Evolutionary conservation across 2,113 vertebrate genomes (phyloP), one percentile per base, ranked within the genome.

Genomic region (Rhinolophus ferrumequinum): DNA sequence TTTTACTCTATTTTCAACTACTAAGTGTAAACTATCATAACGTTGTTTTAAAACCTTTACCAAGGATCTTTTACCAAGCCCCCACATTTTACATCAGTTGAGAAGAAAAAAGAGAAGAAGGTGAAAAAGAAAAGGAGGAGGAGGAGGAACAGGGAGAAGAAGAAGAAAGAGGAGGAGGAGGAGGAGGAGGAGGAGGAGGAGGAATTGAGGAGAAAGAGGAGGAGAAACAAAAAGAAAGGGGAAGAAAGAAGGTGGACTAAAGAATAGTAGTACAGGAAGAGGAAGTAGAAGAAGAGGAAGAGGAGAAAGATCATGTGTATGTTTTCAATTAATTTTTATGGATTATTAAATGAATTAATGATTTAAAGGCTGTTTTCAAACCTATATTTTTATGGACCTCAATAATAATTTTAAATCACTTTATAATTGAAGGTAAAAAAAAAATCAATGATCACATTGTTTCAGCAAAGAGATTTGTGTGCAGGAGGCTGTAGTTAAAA

Each of bases 11-110:
- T 60, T 87, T 93, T 76, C 22, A 84, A 73, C 7, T 10, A 64
- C 33, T 67, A 88, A 79, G 4, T 1, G 5, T 58, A 33, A 93
- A 52, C 21, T n/a, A 26, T 50, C 47, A 12, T 38, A 70, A 70
- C 84, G 87, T 85, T 76, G 10, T 38, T 92, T 94, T 79, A 62
- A 33, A 95, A 80, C 22, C 18, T 92, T 81, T 7, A 44, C 77
- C 41, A 44, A 44, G 41, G 41, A 44, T 44, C 41, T 44, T 93
- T 88, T 95, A 91, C 33, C 24, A 81, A 93, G 33, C 38, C 47
- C 7, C 28, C 76, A 70, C 33, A 52, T 80, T 70, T 93, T 18
- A 69, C 67, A n/a, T 44, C 41, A 44, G 9, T 62, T 41, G 44
- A 86, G 11, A 26, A 70, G 73, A 30, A 52, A n/a, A 33, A 77